Base-by-base conservation (phyloP, 1,140 invertebrate genomes). In the Zaprionus taronus region DNA sequence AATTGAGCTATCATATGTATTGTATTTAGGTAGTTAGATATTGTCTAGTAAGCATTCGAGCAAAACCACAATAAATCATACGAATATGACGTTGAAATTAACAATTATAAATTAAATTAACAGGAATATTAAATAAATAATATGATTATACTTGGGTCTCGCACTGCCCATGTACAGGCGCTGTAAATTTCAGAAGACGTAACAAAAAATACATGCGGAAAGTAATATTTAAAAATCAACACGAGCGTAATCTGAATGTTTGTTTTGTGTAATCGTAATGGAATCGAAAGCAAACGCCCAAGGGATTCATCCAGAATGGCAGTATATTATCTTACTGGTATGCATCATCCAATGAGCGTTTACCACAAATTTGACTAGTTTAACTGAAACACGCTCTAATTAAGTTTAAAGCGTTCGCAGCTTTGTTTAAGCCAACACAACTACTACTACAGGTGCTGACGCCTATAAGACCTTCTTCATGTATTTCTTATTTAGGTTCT, bases 401-500 rank as follows among this genome's bases (percentile, higher is more conserved):
- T 24, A 36, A 57, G 58, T 22, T 34, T 24, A 22, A 56, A 71
- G 60, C 69, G 26, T 66, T 66, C 20, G 51, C 69, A 64, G 60
- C 61, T 56, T 56, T 44, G 22, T 20, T 77, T 57, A 77, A 57
- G 76, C 77, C 72, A 71, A 77, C 44, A 65, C 75, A 53, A 76
- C 73, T 56, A 72, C 77, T 57, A 83, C 77, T 57, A 77, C 84
- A 74, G 84, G 90, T 72, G 80, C 91, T 91, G 89, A 89, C 53
- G 83, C 72, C 91, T 92, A 92, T 90, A 93, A 86, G 58, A 87
- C 83, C 77, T 93, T 93, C 81, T 92, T 93, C 92, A 93, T 93
- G 84, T 93, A 93, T 89, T 92, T 93, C 87, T 93, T 93, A 78
- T 85, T 92, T 65, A 87, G 74, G 81, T 80, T 92, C 71, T 91